These are phyloP conservation scores for Marronus borbonicus DNA, from an alignment of 2,888 invertebrate species.

Conservation along the genomic window DNA sequence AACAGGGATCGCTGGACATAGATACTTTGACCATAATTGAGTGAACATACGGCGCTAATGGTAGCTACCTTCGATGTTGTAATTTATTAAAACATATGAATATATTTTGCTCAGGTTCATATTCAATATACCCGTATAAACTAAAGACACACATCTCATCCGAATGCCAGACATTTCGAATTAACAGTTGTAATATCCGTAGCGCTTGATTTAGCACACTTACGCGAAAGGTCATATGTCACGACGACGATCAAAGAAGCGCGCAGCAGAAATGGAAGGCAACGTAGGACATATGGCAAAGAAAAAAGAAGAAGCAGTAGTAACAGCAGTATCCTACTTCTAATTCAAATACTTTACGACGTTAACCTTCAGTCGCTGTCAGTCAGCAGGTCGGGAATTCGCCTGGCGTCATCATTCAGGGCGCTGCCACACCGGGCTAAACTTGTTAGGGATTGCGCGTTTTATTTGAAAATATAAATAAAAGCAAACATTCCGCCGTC, in stretches of 20 bases:
- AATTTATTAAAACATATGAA: not conserved
- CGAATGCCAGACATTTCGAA: not conserved
- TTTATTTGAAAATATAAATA: slow-evolving; percentile 48
- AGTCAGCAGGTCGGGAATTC: slow-evolving; percentile 24
- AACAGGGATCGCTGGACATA: too few relatives aligned
- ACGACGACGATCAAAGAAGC: slow-evolving; percentile 24
- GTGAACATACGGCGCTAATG: too few relatives aligned
- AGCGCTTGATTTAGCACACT: slow-evolving; percentile 15
- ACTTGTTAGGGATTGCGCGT: slow-evolving; percentile 43
- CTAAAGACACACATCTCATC: not conserved
- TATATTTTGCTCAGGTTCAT: not conserved
- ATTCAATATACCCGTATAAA: not conserved
- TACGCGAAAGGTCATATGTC: slow-evolving; percentile 19
- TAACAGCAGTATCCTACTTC: slow-evolving; percentile 36
- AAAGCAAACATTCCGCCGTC: slow-evolving; percentile 42
- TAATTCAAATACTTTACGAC: slow-evolving; percentile 38
- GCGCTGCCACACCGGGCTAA: not conserved
- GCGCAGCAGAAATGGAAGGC: slow-evolving; percentile 5
- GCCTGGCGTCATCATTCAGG: slow-evolving; percentile 1
- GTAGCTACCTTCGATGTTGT: too few relatives aligned
- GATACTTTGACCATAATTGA: too few relatives aligned
- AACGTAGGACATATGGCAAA: slow-evolving; percentile 28
- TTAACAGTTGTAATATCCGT: slow-evolving; percentile 33
- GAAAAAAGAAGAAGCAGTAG: slow-evolving; percentile 33
- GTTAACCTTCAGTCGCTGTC: slow-evolving; percentile 22